Conservation (phyloP, 2,888 invertebrate species). For the Xylophagus ater region DNA sequence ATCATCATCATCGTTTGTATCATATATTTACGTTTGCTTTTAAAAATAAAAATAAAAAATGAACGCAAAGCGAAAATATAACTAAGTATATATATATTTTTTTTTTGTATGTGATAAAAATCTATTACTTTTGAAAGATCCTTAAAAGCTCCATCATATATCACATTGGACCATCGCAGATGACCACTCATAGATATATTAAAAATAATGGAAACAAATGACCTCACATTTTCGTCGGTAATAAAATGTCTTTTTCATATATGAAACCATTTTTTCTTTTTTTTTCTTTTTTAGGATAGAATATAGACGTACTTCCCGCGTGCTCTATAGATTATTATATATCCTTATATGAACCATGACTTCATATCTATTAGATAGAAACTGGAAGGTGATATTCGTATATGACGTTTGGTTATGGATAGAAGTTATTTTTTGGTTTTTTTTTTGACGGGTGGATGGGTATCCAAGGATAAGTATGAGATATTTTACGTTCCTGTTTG, state of each 20-base stretch:
- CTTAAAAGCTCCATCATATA: conserved; percentile 17
- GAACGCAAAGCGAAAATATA: too few species aligned
- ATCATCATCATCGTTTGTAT: too few species aligned
- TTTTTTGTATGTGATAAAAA: conserved; percentile 14
- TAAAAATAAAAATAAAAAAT: too few species aligned
- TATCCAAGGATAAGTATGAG: too few species aligned
- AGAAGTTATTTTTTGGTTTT: too few species aligned
- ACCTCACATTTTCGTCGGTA: conserved; percentile 16
- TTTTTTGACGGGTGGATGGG: too few species aligned
- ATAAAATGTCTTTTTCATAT: conserved; percentile 18
- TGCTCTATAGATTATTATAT: not conserved
- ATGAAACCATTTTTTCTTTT: conserved; percentile 10
- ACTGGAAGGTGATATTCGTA: too few species aligned
- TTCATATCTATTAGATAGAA: too few species aligned
- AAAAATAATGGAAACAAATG: conserved; percentile 19
- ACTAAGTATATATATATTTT: conserved; percentile 10
- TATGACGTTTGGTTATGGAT: too few species aligned
- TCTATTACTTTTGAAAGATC: conserved; percentile 18
- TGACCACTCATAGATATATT: conserved; percentile 19
- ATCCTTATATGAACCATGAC: too few species aligned
- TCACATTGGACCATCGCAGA: conserved; percentile 16
- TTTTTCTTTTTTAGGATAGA: not conserved
- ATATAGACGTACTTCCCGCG: not conserved
- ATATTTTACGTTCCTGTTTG: too few species aligned
- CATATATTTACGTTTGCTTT: too few species aligned